These are phyloP conservation scores for Nipponia nippon DNA, from an alignment of 2,113 vertebrate genomes.

Conservation along the genomic window DNA sequence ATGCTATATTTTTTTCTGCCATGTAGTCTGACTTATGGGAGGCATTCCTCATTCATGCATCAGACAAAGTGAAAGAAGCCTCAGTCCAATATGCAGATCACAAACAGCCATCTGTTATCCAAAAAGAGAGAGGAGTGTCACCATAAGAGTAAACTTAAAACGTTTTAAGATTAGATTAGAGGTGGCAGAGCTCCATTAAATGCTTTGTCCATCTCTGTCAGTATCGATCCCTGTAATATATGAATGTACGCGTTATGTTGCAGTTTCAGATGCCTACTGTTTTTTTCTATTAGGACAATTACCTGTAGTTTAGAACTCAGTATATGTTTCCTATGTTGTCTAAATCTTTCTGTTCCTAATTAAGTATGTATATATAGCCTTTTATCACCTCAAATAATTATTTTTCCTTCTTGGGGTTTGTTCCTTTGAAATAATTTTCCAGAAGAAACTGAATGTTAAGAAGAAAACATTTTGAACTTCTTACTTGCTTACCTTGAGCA, in stretches of 20 bases:
- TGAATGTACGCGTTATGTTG: not conserved
- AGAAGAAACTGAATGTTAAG: not conserved
- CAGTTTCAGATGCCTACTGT: not conserved
- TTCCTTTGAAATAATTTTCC: not conserved
- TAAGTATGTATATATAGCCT: not conserved
- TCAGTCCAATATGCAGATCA: not conserved
- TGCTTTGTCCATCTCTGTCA: not conserved
- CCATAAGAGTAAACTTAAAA: not conserved
- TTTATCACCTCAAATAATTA: not conserved
- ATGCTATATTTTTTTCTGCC: not conserved
- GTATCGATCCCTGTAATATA: not conserved
- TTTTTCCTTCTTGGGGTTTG: not conserved
- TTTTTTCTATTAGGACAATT: not conserved
- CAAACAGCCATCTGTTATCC: conserved; percentile 12
- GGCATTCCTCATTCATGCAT: not conserved
- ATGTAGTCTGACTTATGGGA: not conserved
- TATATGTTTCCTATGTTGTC: not conserved
- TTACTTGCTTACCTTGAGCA: not conserved
- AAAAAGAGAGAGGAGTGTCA: not conserved
- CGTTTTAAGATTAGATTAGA: not conserved
- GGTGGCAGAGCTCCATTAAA: not conserved
- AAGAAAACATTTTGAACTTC: not conserved
- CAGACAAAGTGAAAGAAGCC: not conserved
- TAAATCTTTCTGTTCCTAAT: not conserved
- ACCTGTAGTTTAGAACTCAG: not conserved